Evolutionary conservation across 2,797 vertebrate genomes (phyloP), one percentile per base, ranked within the genome.

Genomic region (Oreortyx pictus): DNA sequence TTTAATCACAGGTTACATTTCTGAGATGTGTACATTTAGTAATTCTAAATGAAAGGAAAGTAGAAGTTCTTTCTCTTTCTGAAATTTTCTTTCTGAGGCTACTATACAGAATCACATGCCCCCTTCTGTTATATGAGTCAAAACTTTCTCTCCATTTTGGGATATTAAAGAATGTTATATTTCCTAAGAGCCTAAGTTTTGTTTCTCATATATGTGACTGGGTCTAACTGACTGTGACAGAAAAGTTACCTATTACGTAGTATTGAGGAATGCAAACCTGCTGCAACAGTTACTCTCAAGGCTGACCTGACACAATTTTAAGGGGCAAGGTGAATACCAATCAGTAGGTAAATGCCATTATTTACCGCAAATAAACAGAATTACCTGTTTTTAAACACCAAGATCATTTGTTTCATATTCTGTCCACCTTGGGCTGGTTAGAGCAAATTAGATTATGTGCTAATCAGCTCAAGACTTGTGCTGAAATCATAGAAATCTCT

Each of bases 331-430:
- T 95, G 93, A 95, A 85, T 85, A 81, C 61, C 50, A 86, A 88
- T 95, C 92, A 93, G 68, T 83, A 93, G 75, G 39, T 62, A 93
- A 95, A 91, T 67, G 76, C 59, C 89, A 79, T 88, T 81, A 93
- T 90, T 95, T 88, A 88, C 85, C 57, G 82, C 84, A 94, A 95
- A 94, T 89, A 95, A 92, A 92, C 86, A 95, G 85, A 95, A 94
- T 92, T 95, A 93, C 94, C 62, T 93, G 47, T 90, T 93, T 87
- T 78, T 65, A 75, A 94, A 86, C 29, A 80, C 52, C 84, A 93
- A 91, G 81, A 71, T 89, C 91, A 90, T 96, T 90, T 96, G 92
- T 90, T 96, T 96, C 94, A 95, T 83, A 93, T 96, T 96, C 89
- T 87, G 84, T 77, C 71, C 90, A 94, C 90, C 92, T 85, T 93